Percentiles rank a stretch among this genome's conserved stretches.
These are phyloP conservation scores for Dipodomys spectabilis DNA, from an alignment of 2,113 vertebrate species.

Conservation along the genomic window DNA sequence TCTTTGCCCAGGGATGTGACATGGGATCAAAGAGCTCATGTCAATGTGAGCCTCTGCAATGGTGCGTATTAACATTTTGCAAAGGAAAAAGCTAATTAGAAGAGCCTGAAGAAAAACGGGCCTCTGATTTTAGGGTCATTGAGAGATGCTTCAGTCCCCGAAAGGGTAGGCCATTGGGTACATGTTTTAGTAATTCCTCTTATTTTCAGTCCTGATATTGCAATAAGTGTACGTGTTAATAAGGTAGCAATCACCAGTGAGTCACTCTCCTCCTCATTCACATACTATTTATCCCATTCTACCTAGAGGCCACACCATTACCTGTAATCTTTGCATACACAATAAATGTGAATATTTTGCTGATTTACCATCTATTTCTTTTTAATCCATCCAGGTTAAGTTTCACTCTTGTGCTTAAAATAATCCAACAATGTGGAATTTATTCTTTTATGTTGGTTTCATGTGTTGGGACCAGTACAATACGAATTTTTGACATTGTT, in stretches of 20 bases:
- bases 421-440: neutral
- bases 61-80: neutral
- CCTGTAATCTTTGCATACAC: neutral
- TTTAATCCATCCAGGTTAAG: neutral
- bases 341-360: neutral
- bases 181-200: conserved; percentile 13
- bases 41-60: neutral
- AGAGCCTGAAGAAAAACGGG: neutral
- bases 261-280: neutral
- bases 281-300: neutral
- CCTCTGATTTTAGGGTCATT: neutral
- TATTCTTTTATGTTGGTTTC: neutral
- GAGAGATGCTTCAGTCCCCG: neutral
- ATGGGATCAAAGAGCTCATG: neutral
- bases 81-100: neutral
- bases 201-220: neutral
- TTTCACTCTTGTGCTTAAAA: conserved; percentile 1
- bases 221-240: neutral
- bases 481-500: neutral
- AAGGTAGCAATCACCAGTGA: neutral
- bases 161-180: neutral
- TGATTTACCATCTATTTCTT: neutral
- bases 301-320: neutral
- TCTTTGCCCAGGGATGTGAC: neutral
- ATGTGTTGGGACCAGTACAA: neutral